Evolutionary conservation across 2,888 invertebrate species (phyloP).

Genomic region (Brachyopa scutellaris): DNA sequence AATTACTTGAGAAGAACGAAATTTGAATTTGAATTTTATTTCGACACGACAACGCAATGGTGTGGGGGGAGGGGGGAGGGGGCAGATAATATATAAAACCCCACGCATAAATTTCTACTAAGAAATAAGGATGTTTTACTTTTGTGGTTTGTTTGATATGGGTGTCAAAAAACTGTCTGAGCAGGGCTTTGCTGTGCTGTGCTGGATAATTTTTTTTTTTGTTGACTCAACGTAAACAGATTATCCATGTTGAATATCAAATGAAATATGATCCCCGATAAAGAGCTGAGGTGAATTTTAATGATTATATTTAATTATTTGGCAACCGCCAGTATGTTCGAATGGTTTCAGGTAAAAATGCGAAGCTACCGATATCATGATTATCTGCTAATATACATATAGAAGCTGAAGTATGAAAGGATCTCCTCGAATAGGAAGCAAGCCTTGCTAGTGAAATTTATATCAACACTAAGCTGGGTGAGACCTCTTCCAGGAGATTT

Average conservation of each 20-base stretch:
- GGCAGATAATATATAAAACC: constrained; percentile 35
- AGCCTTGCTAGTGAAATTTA: too few species aligned
- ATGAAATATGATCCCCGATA: constrained; percentile 34
- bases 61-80: not conserved
- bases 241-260: constrained; percentile 49
- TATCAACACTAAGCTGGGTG: too few species aligned
- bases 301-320: constrained; percentile 26
- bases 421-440: too few species aligned
- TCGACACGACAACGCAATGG: constrained; percentile 36
- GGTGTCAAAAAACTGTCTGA: constrained; percentile 7
- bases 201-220: constrained; percentile 7
- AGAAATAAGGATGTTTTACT: constrained; percentile 25
- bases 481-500: too few species aligned
- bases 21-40: constrained; percentile 66
- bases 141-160: constrained; percentile 16
- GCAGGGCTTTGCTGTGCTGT: constrained; percentile 5
- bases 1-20: constrained; percentile 56
- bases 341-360: too few species aligned
- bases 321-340: too few species aligned
- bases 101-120: constrained; percentile 34
- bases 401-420: too few species aligned
- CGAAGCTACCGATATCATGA: too few species aligned
- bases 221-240: constrained; percentile 43
- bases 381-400: too few species aligned
- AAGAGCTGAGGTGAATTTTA: constrained; percentile 16